Conservation (phyloP, 2,888 invertebrate species). For the Ramazzottius varieornatus region DNA sequence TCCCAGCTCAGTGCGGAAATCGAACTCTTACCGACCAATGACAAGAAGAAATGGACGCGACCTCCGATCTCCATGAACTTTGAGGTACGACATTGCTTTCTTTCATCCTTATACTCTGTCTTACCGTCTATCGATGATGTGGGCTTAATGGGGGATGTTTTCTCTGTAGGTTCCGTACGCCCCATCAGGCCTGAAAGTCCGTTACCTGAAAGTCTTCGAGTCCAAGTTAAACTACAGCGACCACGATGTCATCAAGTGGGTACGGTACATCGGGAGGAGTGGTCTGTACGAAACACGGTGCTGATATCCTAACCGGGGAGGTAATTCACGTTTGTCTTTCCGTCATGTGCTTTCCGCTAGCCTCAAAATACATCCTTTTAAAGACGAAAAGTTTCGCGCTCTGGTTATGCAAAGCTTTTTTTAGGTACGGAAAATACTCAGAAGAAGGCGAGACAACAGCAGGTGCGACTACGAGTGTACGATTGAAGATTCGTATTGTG, state of each 20-base stretch:
- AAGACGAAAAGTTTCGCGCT: no score
- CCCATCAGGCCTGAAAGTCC: conserved; percentile 96
- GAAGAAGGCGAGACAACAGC: no score
- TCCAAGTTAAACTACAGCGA: conserved; percentile 98
- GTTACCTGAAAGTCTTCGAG: conserved; percentile 96
- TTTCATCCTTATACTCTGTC: background rate
- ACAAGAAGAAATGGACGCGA: conserved; percentile 90
- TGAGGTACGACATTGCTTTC: conserved; percentile 32
- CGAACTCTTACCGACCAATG: conserved; percentile 85
- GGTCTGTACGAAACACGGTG: conserved; percentile 97
- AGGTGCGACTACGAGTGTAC: no score
- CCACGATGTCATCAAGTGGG: conserved; percentile 99
- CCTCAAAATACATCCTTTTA: no score
- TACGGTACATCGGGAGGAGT: conserved; percentile 92
- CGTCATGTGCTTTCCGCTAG: no score
- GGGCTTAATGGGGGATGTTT: conserved; percentile 6
- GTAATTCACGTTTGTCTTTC: no score
- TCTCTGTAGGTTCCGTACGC: conserved; percentile 65
- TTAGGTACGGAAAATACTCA: no score
- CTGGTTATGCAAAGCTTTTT: no score
- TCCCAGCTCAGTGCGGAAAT: conserved; percentile 98
- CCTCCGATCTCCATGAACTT: conserved; percentile 99
- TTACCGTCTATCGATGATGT: background rate
- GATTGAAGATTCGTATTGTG: no score
- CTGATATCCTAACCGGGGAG: no score